phyloP scores from a whole-genome alignment of 2,888 invertebrate genomes.

The Lasioglossum pauxillum region DNA sequence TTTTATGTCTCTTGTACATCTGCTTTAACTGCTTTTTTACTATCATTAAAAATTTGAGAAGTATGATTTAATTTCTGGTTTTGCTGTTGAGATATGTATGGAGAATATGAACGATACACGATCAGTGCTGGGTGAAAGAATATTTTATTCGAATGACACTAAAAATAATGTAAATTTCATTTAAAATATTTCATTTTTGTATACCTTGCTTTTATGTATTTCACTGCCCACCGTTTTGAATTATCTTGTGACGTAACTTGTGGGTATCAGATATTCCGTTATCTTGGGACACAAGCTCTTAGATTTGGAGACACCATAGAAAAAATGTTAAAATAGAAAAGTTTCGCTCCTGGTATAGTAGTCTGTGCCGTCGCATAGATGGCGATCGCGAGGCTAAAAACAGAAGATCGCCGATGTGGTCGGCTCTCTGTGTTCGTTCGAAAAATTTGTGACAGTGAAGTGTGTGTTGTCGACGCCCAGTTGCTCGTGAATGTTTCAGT shows the following conservation, averaged over 20 bases:
- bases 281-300: too few relatives aligned
- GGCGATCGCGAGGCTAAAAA: constrained; percentile 7
- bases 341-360: not conserved
- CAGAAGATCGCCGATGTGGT: not conserved
- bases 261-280: too few relatives aligned
- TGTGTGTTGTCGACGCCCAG: constrained; percentile 80
- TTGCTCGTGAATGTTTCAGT: constrained; percentile 79
- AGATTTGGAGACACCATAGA: not conserved
- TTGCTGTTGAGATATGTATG: not conserved
- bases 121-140: not conserved
- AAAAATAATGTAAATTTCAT: too few relatives aligned
- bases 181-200: too few relatives aligned
- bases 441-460: constrained; percentile 69
- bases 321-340: not conserved
- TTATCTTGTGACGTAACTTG: too few relatives aligned
- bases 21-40: not conserved
- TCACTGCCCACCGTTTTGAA: too few relatives aligned
- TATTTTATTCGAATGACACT: too few relatives aligned
- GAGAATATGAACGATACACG: not conserved
- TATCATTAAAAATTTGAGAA: not conserved
- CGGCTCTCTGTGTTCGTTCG: constrained; percentile 42
- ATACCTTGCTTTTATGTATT: too few relatives aligned
- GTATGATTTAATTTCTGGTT: not conserved
- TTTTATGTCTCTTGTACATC: not conserved
- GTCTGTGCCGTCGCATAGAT: not conserved